Evolutionary conservation across 2,113 vertebrate species (phyloP).

Genomic region (Corythaixoides concolor): DNA sequence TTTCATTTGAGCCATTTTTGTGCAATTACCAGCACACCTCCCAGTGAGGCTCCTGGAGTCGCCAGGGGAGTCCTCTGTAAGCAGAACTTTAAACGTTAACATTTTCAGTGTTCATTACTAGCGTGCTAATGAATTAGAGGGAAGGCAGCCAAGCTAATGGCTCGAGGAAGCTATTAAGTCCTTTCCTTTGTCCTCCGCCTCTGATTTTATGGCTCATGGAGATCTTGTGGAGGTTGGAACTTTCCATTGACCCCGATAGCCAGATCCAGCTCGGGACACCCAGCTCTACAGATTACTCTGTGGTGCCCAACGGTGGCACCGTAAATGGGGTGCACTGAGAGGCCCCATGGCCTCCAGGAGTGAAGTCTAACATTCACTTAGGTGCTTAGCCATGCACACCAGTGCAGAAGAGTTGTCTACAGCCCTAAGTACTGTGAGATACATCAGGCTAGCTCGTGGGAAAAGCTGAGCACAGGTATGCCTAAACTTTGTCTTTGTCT

Average conservation of each 20-base stretch:
- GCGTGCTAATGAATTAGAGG: background rate
- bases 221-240: background rate
- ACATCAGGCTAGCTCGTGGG: background rate
- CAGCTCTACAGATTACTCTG: background rate
- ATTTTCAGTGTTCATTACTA: background rate
- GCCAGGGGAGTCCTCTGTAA: background rate
- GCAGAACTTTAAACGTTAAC: background rate
- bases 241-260: background rate
- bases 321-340: background rate
- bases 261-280: background rate
- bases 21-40: background rate
- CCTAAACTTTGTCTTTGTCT: background rate
- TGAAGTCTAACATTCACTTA: background rate
- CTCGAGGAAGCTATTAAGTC: background rate
- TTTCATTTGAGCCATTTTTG: background rate
- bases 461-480: background rate
- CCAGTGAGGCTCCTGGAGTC: background rate
- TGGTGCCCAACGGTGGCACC: rapidly evolving
- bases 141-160: background rate
- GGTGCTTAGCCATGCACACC: background rate
- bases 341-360: background rate
- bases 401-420: background rate
- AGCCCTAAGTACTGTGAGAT: background rate
- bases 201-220: background rate
- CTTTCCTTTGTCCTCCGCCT: background rate